Evolutionary conservation across 1,140 invertebrate species (phyloP).

Genomic region (Diachasma alloeum): DNA sequence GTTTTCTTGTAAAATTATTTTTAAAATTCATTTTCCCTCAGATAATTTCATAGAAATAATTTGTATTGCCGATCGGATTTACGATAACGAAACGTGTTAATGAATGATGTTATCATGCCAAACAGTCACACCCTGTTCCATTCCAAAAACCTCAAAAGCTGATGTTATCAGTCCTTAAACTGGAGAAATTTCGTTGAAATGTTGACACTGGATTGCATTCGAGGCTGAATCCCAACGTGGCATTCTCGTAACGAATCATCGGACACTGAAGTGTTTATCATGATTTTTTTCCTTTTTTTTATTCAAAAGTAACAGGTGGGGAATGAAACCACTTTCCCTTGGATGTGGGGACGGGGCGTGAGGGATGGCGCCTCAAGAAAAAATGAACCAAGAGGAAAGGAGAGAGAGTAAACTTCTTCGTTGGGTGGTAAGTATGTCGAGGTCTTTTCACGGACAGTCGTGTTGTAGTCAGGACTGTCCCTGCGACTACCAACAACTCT

Average conservation of each 20-base stretch:
- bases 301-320: constrained; percentile 29
- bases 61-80: no score
- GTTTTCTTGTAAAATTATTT: background rate
- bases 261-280: background rate
- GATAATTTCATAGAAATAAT: no score
- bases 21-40: no score
- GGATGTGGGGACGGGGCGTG: constrained; percentile 38
- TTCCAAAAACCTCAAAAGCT: no score
- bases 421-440: constrained; percentile 61
- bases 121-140: no score
- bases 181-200: no score
- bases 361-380: constrained; percentile 49
- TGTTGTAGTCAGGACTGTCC: constrained; percentile 51
- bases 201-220: no score
- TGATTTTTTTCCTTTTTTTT: background rate
- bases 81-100: no score
- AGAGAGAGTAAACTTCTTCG: constrained; percentile 43
- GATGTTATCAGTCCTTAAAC: no score
- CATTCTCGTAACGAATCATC: constrained; percentile 1
- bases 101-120: no score
- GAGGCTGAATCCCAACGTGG: background rate
- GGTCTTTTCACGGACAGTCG: constrained; percentile 65
- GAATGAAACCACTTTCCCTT: constrained; percentile 62
- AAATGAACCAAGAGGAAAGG: constrained; percentile 44
- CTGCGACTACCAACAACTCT: constrained; percentile 28